phyloP scores from a whole-genome alignment of 1,140 invertebrate species.

The Asbolus verrucosus region DNA sequence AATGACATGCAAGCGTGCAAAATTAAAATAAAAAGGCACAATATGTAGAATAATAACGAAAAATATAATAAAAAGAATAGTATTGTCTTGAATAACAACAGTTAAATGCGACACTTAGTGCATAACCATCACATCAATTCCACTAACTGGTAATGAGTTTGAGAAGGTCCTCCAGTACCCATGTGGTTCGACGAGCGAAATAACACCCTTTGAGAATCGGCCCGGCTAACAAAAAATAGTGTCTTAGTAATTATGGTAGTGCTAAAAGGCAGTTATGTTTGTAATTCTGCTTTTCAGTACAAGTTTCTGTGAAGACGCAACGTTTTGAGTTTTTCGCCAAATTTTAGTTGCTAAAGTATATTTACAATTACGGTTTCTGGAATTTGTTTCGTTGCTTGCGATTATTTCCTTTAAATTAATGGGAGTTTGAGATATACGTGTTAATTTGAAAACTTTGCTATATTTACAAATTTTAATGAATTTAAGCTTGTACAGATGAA shows the following conservation, averaged over 20 bases:
- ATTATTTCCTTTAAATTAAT: no score
- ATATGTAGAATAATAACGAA: slow-evolving; percentile 11
- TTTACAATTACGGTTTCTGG: no score
- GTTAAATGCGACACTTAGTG: slow-evolving; percentile 32
- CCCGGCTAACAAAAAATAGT: slow-evolving; percentile 70
- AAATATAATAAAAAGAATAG: slow-evolving; percentile 39
- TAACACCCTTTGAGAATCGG: slow-evolving; percentile 78
- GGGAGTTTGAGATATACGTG: no score
- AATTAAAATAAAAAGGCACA: slow-evolving; percentile 35
- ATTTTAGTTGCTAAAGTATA: no score
- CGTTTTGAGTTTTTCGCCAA: no score
- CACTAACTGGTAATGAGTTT: slow-evolving; percentile 65
- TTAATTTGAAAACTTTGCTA: no score
- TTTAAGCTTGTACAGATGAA: no score
- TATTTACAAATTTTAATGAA: no score
- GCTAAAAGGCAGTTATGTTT: background rate
- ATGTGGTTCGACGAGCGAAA: slow-evolving; percentile 80
- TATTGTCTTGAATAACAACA: background rate
- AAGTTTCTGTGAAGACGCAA: no score
- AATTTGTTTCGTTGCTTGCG: background rate
- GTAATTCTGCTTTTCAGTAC: slow-evolving; percentile 3
- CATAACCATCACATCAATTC: slow-evolving; percentile 42
- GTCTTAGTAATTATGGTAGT: slow-evolving; percentile 7
- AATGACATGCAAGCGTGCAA: slow-evolving; percentile 43
- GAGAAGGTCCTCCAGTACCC: slow-evolving; percentile 63